phyloP scores from a whole-genome alignment of 2,797 vertebrate species.

The Pitangus sulphuratus region DNA sequence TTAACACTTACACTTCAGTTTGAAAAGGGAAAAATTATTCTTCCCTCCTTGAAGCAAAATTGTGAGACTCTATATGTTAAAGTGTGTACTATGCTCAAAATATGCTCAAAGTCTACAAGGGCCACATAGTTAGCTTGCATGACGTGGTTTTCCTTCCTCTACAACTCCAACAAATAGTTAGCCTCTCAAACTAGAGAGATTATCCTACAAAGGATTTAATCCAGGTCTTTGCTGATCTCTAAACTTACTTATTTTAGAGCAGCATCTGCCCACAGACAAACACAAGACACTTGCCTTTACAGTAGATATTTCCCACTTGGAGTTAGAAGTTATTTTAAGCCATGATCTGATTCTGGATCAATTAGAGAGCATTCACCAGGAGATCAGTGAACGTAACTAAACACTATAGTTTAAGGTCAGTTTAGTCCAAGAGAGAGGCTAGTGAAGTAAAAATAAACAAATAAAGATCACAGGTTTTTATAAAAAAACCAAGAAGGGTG shows the following conservation, averaged over 20 bases:
- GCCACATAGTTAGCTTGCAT: background rate
- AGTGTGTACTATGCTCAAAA: background rate
- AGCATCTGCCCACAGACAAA: background rate
- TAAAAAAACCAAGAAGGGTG: background rate
- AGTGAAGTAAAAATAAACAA: background rate
- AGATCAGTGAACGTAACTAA: background rate
- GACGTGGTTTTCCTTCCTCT: background rate
- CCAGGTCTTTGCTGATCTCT: background rate
- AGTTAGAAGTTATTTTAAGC: background rate
- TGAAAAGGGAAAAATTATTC: background rate
- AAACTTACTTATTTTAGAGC: background rate
- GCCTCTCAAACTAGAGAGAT: background rate
- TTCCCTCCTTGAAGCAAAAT: background rate
- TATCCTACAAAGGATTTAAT: background rate
- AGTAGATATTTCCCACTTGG: background rate
- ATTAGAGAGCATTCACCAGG: background rate
- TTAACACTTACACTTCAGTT: background rate
- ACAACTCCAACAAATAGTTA: background rate
- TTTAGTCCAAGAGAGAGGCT: constrained; percentile 36
- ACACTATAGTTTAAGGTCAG: background rate
- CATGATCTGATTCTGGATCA: background rate
- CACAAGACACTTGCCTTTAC: background rate
- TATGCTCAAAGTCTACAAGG: background rate
- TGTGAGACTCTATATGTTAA: background rate
- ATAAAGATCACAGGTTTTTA: background rate